A percentile compares a stretch with the other conserved stretches of the same genome.
Conservation (phyloP, 2,113 vertebrate species). For the Cephalopholis sonnerati region DNA sequence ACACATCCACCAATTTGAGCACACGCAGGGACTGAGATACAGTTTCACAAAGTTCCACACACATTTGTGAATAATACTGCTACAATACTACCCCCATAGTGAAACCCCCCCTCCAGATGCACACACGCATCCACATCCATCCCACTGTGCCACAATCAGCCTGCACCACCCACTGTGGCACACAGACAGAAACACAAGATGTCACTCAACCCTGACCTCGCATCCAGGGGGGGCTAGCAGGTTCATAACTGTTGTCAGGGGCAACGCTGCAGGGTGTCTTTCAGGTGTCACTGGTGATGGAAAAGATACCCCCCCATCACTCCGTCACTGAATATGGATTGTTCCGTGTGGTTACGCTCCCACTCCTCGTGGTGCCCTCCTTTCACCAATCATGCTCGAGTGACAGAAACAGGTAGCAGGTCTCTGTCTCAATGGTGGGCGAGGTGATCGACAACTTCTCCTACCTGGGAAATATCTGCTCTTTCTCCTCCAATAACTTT, state of each 20-base stretch:
- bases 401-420: constrained; percentile 62
- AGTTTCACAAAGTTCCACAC: not conserved
- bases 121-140: constrained; percentile 17
- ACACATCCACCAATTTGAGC: not conserved
- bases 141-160: constrained; percentile 55
- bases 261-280: constrained; percentile 68
- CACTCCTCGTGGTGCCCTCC: constrained; percentile 42
- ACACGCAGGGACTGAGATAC: not conserved
- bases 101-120: not conserved
- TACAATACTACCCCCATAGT: not conserved
- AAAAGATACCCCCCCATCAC: constrained; percentile 61
- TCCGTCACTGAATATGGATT: constrained; percentile 75
- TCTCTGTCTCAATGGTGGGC: not conserved
- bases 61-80: not conserved
- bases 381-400: constrained; percentile 53
- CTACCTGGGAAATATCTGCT: constrained; percentile 30
- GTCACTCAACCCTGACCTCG: constrained; percentile 76
- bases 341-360: constrained; percentile 62
- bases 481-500: constrained; percentile 42
- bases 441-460: constrained; percentile 47
- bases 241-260: constrained; percentile 71
- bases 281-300: constrained; percentile 73
- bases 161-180: constrained; percentile 71
- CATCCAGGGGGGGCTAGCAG: constrained; percentile 35
- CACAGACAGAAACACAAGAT: constrained; percentile 64